Conservation (phyloP, 2,888 invertebrate species). For the Chloroclystis v-ata region DNA sequence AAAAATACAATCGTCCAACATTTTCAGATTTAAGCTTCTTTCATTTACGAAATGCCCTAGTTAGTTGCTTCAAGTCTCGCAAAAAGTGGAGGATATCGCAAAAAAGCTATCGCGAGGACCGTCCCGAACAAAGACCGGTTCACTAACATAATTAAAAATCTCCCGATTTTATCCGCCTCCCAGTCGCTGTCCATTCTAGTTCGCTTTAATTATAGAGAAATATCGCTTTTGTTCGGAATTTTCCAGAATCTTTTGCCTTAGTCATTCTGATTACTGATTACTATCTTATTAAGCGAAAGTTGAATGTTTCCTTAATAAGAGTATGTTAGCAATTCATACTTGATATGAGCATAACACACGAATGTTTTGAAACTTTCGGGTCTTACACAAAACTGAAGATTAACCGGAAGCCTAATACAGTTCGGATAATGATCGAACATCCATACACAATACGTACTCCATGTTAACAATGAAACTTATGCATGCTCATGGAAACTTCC, state of each 20-base stretch:
- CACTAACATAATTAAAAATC: slow-evolving; percentile 53
- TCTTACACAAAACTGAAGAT: slow-evolving; percentile 1
- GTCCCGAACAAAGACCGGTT: slow-evolving; percentile 42
- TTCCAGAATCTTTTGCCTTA: slow-evolving; percentile 13
- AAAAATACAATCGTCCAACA: slow-evolving; percentile 14
- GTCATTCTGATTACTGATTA: slow-evolving; percentile 16
- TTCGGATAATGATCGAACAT: slow-evolving; percentile 5
- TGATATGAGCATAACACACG: neutral
- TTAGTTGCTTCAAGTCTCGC: slow-evolving; percentile 40
- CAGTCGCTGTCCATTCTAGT: slow-evolving; percentile 40
- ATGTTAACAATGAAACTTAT: neutral
- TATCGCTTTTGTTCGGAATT: slow-evolving; percentile 30
- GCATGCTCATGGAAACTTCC: slow-evolving; percentile 13
- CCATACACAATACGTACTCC: neutral
- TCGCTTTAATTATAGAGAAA: slow-evolving; percentile 44
- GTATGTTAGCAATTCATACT: too few species aligned
- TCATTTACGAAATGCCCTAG: slow-evolving; percentile 41
- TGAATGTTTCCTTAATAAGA: too few species aligned
- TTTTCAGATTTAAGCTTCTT: slow-evolving; percentile 22
- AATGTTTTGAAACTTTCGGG: neutral
- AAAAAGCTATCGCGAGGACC: slow-evolving; percentile 42
- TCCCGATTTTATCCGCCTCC: slow-evolving; percentile 40
- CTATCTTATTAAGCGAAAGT: too few species aligned
- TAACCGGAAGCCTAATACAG: slow-evolving; percentile 2
- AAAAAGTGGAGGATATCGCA: slow-evolving; percentile 44